Evolutionary conservation across 2,797 vertebrate genomes (phyloP), one percentile per base, ranked within the genome.

Genomic region (Aphelocoma californica): DNA sequence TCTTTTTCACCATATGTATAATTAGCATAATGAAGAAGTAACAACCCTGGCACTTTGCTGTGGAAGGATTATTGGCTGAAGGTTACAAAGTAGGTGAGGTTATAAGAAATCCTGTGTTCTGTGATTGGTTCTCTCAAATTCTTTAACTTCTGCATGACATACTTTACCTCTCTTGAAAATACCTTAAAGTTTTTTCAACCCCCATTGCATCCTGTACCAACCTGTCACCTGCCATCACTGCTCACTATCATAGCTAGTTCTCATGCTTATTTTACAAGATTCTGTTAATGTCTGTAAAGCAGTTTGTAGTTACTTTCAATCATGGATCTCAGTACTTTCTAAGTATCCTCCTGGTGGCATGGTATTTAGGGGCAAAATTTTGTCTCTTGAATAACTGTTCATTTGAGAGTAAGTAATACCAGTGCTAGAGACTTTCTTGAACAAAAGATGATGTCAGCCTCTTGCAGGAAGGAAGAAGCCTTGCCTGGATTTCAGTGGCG

Each of bases 381-480:
- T 74, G 14, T 44, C 47, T 47, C 10, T 21, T 73, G 73, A 51
- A 31, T 74, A 72, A 36, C 23, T 56, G 81, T 67, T 61, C 56
- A 40, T 56, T 77, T 71, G 25, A 60, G 25, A 56, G 28, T 44
- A 40, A 91, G 48, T 42, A 74, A 61, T 70, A 50, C 7, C 42
- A 86, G 64, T 57, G 71, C 74, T 57, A 14, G 36, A 82, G 64
- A 60, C 51, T 40, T 86, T 56, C 58, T 44, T 85, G 78, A 82
- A 58, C 67, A 88, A 77, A 93, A 88, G 34, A 38, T 86, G 70
- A 60, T 90, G 83, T 94, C 83, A 48, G 20, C 18, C 47, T 71
- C 65, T 88, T 1, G 4, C 86, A 90, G 95, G 93, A 95, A 95
- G 91, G 90, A 95, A 93, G 91, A 87, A 90, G 53, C 74, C 73